Percentiles rank a stretch among this genome's conserved stretches.
These are phyloP conservation scores for Fissipunctia ypsillon DNA, from an alignment of 2,888 invertebrate species.

Conservation along the genomic window DNA sequence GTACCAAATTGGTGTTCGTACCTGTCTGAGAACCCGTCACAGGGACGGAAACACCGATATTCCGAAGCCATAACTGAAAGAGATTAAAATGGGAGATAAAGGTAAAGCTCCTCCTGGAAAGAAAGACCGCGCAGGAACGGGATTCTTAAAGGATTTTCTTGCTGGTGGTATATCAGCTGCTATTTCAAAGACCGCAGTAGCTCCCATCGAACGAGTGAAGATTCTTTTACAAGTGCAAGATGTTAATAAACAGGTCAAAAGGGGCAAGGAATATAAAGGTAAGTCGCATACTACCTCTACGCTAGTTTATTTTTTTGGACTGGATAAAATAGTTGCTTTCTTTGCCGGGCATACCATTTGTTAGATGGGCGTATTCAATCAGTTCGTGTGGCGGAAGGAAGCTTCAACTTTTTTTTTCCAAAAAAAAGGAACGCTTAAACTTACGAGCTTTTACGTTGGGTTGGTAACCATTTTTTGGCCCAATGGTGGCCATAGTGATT, in stretches of 20 bases:
- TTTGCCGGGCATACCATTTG: neutral
- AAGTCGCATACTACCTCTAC: neutral
- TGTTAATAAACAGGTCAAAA: conserved; percentile 96
- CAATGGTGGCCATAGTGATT: no score
- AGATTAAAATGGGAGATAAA: conserved; percentile 31
- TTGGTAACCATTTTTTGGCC: no score
- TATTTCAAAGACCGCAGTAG: conserved; percentile 97
- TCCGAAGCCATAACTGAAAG: neutral
- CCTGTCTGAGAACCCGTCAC: neutral
- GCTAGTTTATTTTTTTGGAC: neutral
- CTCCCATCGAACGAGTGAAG: conserved; percentile 98
- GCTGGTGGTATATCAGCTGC: conserved; percentile 98
- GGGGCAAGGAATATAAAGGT: conserved; percentile 97
- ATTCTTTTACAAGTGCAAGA: conserved; percentile 98
- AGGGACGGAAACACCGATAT: neutral
- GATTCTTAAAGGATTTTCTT: conserved; percentile 94
- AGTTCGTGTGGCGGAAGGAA: neutral
- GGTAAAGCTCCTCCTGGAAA: neutral
- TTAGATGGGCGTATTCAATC: neutral
- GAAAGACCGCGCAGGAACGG: neutral
- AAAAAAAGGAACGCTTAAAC: no score
- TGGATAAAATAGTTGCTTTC: neutral
- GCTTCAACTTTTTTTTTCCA: neutral
- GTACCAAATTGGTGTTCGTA: conserved; percentile 2
- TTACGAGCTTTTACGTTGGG: no score